Base-by-base conservation (phyloP, 2,113 vertebrate genomes). In the Halichoerus grypus region DNA sequence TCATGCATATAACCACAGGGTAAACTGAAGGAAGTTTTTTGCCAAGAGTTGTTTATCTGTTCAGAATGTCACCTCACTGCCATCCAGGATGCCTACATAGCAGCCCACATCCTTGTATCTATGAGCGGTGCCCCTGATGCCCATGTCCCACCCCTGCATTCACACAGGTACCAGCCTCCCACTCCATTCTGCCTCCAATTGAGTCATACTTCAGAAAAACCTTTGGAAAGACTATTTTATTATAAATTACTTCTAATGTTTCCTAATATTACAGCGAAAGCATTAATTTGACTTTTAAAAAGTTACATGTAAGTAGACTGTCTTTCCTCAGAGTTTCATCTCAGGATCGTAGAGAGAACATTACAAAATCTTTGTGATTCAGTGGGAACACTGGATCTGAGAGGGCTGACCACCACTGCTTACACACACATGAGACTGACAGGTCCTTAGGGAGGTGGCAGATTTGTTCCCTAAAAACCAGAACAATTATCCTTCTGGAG, bases 261-360 rank as follows among this genome's bases (percentile, higher is more conserved):
- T 89, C 49, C 42, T 71, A 42, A 36, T n/a, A 69, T 83, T 87
- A 63, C 12, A 55, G 7, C 39, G 55, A 79, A 8, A 88, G 24
- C 39, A 63, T 42, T 46, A 63, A 77, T 93, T 89, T 95, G 33
- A 86, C 67, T 88, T 93, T 53, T 36, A 63, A 88, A 71, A 88
- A 42, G 39, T 39, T 69, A 24, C 21, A 22, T 71, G 31, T 76
- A 51, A 46, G 26, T 22, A 80, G 80, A 49, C 36, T 74, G n/a
- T 63, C 7, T 65, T 86, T 94, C 28, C 39, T 79, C 2, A 39
- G 31, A 69, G 74, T 19, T 84, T 76, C 51, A 77, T 49, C 39
- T 80, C 59, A 76, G 28, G 28, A 61, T 4, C 5, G 14, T 28
- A 69, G 24, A 31, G 12, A 88, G 55, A 67, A 59, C 59, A 55